Base-by-base conservation (phyloP, 2,888 invertebrate genomes). In the Noctua comes region DNA sequence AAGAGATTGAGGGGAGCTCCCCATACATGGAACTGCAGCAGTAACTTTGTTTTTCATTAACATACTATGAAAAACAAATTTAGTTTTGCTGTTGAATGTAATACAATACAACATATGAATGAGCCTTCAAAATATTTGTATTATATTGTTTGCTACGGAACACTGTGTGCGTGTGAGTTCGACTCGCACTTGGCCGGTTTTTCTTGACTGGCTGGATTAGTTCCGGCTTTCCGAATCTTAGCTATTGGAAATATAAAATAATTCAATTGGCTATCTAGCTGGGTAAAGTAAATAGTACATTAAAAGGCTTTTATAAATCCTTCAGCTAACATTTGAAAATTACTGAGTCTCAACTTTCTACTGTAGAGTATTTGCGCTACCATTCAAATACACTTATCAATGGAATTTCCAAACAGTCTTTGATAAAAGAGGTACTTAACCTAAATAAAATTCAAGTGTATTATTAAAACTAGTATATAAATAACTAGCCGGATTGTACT, bases 241-340 rank as follows among this genome's bases (percentile, higher is more conserved):
- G 31, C 10, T 36, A 43, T 79, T 11, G 48, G 31, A 77, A 43
- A 73, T 43, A 54, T 46, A n/a, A 59, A 62, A 31, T 57, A 65
- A 54, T 5, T 64, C 51, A 18, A 46, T 36, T 27, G 18, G 27
- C 43, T 51, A 13, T 51, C 51, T 18, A 43, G 31, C 10, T 64
- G 10, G 31, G 27, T 31, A 78, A n/a, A 8, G 40, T 59, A 36
- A 79, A 72, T 46, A 40, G 40, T 40, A 71, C 27, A 27, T 78
- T 27, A 43, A 79, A n/a, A n/a, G 16, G 21, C 10, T 69, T 79
- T 77, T 77, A 36, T 27, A 57, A 79, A 70, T n/a, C 11, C 6
- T 43, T 79, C 13, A 62, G 59, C 8, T 62, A 43, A 51, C 31
- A 31, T 80, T 78, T 43, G 10, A 6, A 24, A 46, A 43, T 72